Conservation (phyloP, 1,140 invertebrate species). For the Eulimnadia texana region DNA sequence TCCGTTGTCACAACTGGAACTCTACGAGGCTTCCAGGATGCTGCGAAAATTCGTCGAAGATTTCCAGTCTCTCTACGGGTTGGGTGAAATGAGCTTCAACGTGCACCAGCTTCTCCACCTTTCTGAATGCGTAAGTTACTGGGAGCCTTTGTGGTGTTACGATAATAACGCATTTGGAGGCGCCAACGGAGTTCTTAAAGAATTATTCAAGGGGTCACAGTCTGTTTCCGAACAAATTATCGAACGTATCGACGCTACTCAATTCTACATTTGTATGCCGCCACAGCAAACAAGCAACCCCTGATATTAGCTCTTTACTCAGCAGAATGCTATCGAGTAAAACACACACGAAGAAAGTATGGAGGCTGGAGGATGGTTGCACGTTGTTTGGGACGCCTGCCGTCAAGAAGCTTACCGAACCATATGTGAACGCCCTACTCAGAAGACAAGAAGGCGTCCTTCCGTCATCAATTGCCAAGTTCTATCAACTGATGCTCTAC, state of each 20-base stretch:
- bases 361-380: too few species aligned
- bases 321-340: too few species aligned
- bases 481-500: too few species aligned
- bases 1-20: not conserved
- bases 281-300: too few species aligned
- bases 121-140: not conserved
- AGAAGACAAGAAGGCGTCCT: too few species aligned
- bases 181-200: not conserved
- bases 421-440: too few species aligned
- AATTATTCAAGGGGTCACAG: not conserved
- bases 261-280: too few species aligned
- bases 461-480: too few species aligned
- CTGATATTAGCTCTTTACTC: too few species aligned
- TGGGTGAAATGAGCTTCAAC: not conserved
- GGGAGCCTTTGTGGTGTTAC: slow-evolving; percentile 1
- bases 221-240: not conserved
- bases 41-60: not conserved
- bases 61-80: not conserved
- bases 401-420: too few species aligned
- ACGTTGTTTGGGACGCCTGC: too few species aligned
- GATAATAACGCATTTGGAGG: not conserved
- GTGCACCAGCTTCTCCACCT: not conserved
- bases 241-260: not conserved
- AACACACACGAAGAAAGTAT: too few species aligned
- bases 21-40: not conserved